A percentile compares a stretch with the other conserved stretches of the same genome.
These are phyloP conservation scores for Corythaixoides concolor DNA, from an alignment of 2,113 vertebrate species.

Conservation along the genomic window DNA sequence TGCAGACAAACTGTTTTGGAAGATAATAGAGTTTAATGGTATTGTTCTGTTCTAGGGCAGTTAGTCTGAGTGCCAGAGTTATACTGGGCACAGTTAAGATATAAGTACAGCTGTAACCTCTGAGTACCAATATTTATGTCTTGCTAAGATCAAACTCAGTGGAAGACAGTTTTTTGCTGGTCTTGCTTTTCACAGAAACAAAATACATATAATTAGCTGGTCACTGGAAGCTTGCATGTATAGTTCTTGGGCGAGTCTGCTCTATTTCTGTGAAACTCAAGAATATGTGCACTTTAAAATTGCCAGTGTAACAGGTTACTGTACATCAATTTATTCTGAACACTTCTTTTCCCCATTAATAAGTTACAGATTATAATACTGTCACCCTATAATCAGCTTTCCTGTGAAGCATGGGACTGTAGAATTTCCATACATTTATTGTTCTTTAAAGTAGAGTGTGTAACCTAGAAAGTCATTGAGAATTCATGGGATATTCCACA, in stretches of 20 bases:
- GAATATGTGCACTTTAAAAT: not conserved
- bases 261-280: not conserved
- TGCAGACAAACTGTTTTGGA: not conserved
- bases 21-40: not conserved
- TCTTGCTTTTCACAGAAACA: not conserved
- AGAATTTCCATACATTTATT: not conserved
- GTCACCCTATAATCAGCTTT: not conserved
- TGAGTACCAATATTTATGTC: not conserved
- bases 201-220: not conserved
- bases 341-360: not conserved
- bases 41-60: not conserved
- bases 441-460: not conserved
- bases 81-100: not conserved
- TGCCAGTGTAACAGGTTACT: not conserved
- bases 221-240: not conserved
- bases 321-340: not conserved
- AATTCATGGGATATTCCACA: not conserved
- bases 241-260: not conserved
- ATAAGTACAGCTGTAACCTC: not conserved
- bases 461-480: not conserved
- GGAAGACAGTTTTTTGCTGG: not conserved
- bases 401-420: not conserved
- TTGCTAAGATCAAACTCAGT: not conserved
- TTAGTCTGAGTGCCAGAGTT: not conserved
- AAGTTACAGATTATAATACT: not conserved